Conservation (phyloP, 2,888 invertebrate species). For the Macrophya alboannulata region DNA sequence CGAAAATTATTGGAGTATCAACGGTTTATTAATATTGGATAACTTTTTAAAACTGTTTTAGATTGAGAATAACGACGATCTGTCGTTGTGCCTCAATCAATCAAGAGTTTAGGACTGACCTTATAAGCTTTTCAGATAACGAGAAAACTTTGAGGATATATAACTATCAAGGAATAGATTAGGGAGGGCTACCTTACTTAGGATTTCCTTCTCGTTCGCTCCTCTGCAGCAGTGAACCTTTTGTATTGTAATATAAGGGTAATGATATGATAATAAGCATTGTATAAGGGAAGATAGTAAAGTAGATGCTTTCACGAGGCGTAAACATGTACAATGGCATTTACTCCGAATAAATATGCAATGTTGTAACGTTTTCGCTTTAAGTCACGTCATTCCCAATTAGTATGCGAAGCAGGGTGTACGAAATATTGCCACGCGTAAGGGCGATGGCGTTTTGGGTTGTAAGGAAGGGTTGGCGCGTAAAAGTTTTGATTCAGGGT, state of each 20-base stretch:
- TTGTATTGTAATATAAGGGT: neutral
- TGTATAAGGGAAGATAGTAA: neutral
- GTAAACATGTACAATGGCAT: constrained; percentile 15
- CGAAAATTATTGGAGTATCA: neutral
- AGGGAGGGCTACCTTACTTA: neutral
- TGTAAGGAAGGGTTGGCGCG: neutral
- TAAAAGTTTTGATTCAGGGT: constrained; percentile 35
- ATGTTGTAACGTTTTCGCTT: constrained; percentile 7
- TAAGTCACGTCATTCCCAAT: constrained; percentile 37
- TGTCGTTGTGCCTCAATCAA: neutral
- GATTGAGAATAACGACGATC: neutral
- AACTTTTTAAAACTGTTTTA: constrained; percentile 27
- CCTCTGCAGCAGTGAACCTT: neutral
- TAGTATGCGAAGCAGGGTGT: constrained; percentile 23
- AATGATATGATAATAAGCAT: neutral
- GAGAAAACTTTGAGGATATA: constrained; percentile 25
- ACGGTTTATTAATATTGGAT: constrained; percentile 28
- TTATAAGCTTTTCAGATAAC: constrained; percentile 7
- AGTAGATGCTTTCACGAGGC: neutral
- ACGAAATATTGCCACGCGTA: constrained; percentile 24
- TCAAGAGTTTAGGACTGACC: constrained; percentile 10
- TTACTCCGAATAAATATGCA: constrained; percentile 12
- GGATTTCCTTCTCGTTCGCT: neutral
- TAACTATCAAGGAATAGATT: constrained; percentile 33
- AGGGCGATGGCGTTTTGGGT: neutral